Evolutionary conservation across 2,888 invertebrate genomes (phyloP), one percentile per base, ranked within the genome.

Genomic region (Erannis defoliaria): DNA sequence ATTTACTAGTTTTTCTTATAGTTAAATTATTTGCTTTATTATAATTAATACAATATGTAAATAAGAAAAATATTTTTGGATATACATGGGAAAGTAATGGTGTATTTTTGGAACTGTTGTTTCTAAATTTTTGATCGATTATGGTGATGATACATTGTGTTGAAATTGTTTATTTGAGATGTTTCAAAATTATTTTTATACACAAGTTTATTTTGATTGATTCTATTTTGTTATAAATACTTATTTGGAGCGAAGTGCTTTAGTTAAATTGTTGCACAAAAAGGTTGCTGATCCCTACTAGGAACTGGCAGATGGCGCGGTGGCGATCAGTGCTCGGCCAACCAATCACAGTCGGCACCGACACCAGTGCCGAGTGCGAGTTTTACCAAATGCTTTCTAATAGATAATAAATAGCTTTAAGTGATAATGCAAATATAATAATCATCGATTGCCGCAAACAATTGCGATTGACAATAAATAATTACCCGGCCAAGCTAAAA

Each of bases 31-130:
- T 45, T 46, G 58, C 59, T 58, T 55, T 37, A 56, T 50, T 62
- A 53, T 61, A 65, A 57, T 75, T 63, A 67, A 58, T 75, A 67
- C 71, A 73, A 66, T 80, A 71, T 86, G 84, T 89, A 85, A 71
- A 85, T 86, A 89, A 85, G 78, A 86, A 79, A 78, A 86, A 85
- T 89, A 89, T 89, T 89, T 89, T 89, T 89, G 85, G 82, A 54
- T 58, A 40, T 82, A 45, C 78, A 78, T 82, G 74, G 81, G 74
- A 76, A 80, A 81, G 81, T 50, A 81, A 83, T 79, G 77, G 78
- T 77, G 86, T 90, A 90, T 89, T 90, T 90, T 91, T 87, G 89
- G 90, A 89, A 91, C 88, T 90, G 87, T 90, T 90, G 86, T 89
- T 61, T 67, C 89, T 84, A 87, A 89, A 89, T 86, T 83, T 55